These are phyloP conservation scores for Eretmocerus hayati DNA, from an alignment of 2,888 invertebrate genomes.

Conservation along the genomic window DNA sequence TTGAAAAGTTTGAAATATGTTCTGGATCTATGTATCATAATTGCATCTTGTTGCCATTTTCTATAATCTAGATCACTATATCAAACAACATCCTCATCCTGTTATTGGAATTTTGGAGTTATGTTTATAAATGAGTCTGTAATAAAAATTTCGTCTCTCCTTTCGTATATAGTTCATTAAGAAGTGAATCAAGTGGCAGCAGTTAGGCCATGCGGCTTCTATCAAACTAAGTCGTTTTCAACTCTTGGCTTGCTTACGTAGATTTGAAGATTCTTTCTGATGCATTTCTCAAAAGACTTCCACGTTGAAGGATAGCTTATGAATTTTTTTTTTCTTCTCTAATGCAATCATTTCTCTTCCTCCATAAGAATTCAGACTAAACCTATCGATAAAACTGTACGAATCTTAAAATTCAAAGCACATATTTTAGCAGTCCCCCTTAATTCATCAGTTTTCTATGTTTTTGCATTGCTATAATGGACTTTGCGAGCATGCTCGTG, in stretches of 20 bases:
- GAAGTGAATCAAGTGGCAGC: constrained; percentile 43
- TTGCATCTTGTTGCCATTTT: neutral
- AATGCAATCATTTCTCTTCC: no score
- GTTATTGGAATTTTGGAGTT: constrained; percentile 7
- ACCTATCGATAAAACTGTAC: no score
- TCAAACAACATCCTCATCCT: neutral
- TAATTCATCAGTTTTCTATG: no score
- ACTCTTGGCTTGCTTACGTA: constrained; percentile 43
- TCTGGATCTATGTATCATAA: constrained; percentile 9
- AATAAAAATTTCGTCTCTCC: constrained; percentile 35
- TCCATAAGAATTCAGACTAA: no score
- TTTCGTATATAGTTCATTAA: constrained; percentile 35
- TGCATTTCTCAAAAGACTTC: constrained; percentile 28
- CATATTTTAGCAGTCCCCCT: no score
- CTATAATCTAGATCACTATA: neutral
- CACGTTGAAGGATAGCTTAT: no score
- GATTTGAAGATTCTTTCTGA: constrained; percentile 36
- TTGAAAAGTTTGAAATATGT: constrained; percentile 34
- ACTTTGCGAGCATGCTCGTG: no score
- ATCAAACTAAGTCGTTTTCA: constrained; percentile 44
- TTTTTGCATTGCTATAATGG: no score
- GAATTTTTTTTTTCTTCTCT: no score
- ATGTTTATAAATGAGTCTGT: constrained; percentile 37
- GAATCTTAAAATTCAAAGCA: no score
- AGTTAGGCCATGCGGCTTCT: constrained; percentile 47